Percentiles rank a stretch among this genome's conserved stretches.
phyloP scores from a whole-genome alignment of 2,888 invertebrate genomes.

The Luperina nickerlii region DNA sequence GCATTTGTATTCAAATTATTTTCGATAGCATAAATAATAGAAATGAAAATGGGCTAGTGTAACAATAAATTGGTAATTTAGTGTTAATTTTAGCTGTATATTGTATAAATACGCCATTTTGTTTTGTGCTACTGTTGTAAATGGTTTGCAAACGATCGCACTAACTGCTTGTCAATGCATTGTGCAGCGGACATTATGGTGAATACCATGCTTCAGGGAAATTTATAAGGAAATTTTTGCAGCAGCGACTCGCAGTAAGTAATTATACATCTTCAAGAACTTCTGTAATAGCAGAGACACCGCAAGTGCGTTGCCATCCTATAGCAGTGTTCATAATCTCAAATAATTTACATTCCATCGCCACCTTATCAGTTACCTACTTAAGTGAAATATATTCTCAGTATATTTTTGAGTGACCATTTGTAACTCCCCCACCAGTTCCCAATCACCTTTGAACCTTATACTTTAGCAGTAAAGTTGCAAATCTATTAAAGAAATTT shows the following conservation, averaged over 20 bases:
- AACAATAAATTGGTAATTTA: conserved; percentile 64
- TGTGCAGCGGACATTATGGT: conserved; percentile 66
- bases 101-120: conserved; percentile 68
- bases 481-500: too few species aligned
- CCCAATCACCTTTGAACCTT: too few species aligned
- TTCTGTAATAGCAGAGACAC: background rate
- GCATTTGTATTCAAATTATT: conserved; percentile 58
- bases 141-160: conserved; percentile 76
- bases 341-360: background rate
- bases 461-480: too few species aligned
- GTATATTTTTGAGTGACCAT: background rate
- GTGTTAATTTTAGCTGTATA: conserved; percentile 63
- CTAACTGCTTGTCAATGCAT: conserved; percentile 73
- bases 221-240: conserved; percentile 15
- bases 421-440: too few species aligned
- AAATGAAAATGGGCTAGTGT: conserved; percentile 42
- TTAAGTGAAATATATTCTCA: background rate
- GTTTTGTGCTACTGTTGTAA: conserved; percentile 67
- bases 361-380: background rate
- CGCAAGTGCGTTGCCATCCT: background rate
- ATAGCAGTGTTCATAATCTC: background rate
- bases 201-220: conserved; percentile 56
- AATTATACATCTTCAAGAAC: background rate
- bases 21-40: conserved; percentile 44
- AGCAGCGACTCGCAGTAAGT: background rate